These are phyloP conservation scores for Portunus trituberculatus DNA, from an alignment of 1,140 invertebrate species.

Conservation along the genomic window DNA sequence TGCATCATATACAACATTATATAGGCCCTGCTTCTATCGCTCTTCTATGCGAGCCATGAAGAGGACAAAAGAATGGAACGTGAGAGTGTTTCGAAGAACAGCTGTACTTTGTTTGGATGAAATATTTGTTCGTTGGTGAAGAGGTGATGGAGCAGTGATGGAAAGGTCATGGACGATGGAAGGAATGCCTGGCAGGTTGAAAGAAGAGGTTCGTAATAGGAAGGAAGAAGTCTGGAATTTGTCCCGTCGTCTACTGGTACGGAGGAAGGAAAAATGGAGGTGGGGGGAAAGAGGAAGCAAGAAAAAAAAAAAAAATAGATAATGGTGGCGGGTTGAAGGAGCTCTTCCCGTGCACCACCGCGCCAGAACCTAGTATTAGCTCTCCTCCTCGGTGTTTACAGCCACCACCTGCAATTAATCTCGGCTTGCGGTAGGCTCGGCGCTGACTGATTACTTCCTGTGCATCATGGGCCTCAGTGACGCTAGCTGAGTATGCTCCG, in stretches of 20 bases:
- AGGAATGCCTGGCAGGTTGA: background rate
- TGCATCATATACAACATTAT: no score
- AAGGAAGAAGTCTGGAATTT: background rate
- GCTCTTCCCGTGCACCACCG: background rate
- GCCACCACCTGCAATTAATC: slow-evolving; percentile 3
- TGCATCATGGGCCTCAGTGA: no score
- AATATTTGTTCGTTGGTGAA: no score
- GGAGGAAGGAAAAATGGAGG: background rate
- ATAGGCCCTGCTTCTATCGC: no score
- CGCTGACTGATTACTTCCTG: background rate
- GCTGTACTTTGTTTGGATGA: no score
- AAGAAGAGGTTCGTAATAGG: no score
- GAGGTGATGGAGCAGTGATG: no score
- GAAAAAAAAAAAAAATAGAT: no score
- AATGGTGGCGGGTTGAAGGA: background rate
- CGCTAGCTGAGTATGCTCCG: background rate
- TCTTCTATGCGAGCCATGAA: no score
- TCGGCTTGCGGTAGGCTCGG: background rate
- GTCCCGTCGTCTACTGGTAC: background rate
- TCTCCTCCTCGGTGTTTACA: background rate
- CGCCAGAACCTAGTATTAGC: slow-evolving; percentile 12
- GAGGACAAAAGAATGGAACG: no score
- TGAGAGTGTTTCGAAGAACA: no score
- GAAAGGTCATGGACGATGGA: no score
- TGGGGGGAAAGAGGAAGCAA: background rate